Base-by-base conservation (phyloP, 2,888 invertebrate genomes). In the Acleris laterana region DNA sequence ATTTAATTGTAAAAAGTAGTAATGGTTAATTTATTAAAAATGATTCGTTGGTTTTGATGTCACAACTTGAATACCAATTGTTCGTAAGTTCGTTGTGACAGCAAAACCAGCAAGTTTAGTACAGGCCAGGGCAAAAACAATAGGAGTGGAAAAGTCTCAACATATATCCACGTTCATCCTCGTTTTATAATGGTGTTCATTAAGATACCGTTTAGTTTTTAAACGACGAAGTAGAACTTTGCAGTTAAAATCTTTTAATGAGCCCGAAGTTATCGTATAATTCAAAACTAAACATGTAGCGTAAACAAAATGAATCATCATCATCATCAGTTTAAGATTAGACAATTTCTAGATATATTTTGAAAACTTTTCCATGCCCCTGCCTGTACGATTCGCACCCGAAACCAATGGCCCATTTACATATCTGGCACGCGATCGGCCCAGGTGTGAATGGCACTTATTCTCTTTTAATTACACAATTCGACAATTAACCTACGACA, bases 61-160 rank as follows among this genome's bases (percentile, higher is more conserved):
- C 77, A 78, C 81, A 77, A 76, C 71, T 50, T 51, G 17, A 51
- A 20, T 56, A 60, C 52, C 70, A 66, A 73, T 51, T 53, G 63
- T 50, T 17, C 17, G 46, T n/a, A n/a, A 46, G 4, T 58, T 57
- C 38, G 56, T 68, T 77, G 77, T 76, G 79, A 74, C 73, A 71
- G 73, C 81, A 79, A 76, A 53, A 76, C 68, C 77, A 76, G 76
- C 77, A 77, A 75, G 69, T 71, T 62, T 74, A 70, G n/a, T 38
- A 53, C 38, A 13, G 32, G 32, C 19, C n/a, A 17, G 32, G 52
- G 28, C 32, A 17, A 7, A 52, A 17, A 6, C 5, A 52, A 52
- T n/a, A 1, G 11, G 32, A 16, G 13, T 17, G 7, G 9, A 11
- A 38, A 17, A 13, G 32, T 28, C 17, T 28, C 17, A 52, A 17